phyloP scores from a whole-genome alignment of 2,888 invertebrate genomes.

The Halictus quadricinctus region DNA sequence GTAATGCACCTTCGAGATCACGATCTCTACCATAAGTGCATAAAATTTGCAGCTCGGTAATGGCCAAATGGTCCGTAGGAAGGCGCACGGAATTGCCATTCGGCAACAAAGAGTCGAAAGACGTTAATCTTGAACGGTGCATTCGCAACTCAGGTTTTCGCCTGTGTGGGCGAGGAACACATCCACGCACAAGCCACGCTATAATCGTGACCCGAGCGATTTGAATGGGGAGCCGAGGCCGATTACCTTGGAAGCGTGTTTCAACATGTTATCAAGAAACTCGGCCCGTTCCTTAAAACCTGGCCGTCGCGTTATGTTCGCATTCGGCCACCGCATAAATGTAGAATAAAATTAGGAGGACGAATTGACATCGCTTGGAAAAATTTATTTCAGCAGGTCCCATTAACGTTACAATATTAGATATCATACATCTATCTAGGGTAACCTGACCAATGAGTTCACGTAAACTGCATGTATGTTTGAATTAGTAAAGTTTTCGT shows the following conservation, averaged over 20 bases:
- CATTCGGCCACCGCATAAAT: not conserved
- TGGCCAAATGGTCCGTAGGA: constrained; percentile 10
- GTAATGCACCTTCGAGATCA: not conserved
- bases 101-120: constrained; percentile 21
- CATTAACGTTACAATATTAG: too few relatives aligned
- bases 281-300: constrained; percentile 35
- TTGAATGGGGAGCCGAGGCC: constrained; percentile 27
- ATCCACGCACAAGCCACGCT: constrained; percentile 37
- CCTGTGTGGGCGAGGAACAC: constrained; percentile 51
- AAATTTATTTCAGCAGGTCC: not conserved
- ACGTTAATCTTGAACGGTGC: constrained; percentile 34
- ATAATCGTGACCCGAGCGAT: constrained; percentile 40
- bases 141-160: constrained; percentile 30
- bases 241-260: constrained; percentile 44
- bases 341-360: constrained; percentile 18
- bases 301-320: not conserved
- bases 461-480: too few relatives aligned
- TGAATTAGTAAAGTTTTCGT: too few relatives aligned
- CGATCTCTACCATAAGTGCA: not conserved
- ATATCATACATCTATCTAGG: too few relatives aligned
- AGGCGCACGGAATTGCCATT: constrained; percentile 12
- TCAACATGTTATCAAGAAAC: constrained; percentile 46
- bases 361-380: not conserved
- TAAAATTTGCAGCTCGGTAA: constrained; percentile 1
- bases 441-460: too few relatives aligned